Base-by-base conservation (phyloP, 2,113 vertebrate genomes). In the Gallinago jamesoni region DNA sequence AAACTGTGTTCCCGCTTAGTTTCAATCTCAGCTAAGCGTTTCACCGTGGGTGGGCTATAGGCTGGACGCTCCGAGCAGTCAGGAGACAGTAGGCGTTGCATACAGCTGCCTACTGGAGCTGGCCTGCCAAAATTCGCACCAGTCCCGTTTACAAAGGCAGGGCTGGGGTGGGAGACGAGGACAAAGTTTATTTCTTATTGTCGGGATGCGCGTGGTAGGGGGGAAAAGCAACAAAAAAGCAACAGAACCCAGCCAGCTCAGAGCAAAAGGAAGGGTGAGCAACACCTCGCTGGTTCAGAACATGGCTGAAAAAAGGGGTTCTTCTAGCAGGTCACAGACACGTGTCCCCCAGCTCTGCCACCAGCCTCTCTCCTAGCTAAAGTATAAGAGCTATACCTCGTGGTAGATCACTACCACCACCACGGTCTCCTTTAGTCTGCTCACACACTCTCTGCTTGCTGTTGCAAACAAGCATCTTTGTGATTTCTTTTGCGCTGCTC, bases 1-100 rank as follows among this genome's bases (percentile, higher is more conserved):
- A 89, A 95, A 86, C 89, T 64, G 0, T 50, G 69, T 37, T 90
- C 96, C 84, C 94, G 25, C 93, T 88, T 88, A 56, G 82, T 18
- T 89, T 59, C 90, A 81, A 8, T n/a, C 94, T 76, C 78, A 67
- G 80, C 43, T 25, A 63, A 78, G 90, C 89, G 37, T 59, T 90
- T 73, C 94, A 37, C 92, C 12, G 90, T 97, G 97, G 95, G 97
- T 96, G 95, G 96, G 93, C 96, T 69, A 72, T 35, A 89, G 39
- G 90, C 90, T 66, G 87, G 85, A 67, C 90, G 79, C 87, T 70
- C 2, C 0, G 56, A 86, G 84, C 89, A 55, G 73, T 10, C 12
- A 31, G 74, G 84, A 77, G 35, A 60, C 72, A 22, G 52, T 48
- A 48, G 8, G 66, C 63, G 7, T 70, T 83, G 82, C 89, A 43